Evolutionary conservation across 2,888 invertebrate genomes (phyloP).

Genomic region (Eubasilissa splendida): DNA sequence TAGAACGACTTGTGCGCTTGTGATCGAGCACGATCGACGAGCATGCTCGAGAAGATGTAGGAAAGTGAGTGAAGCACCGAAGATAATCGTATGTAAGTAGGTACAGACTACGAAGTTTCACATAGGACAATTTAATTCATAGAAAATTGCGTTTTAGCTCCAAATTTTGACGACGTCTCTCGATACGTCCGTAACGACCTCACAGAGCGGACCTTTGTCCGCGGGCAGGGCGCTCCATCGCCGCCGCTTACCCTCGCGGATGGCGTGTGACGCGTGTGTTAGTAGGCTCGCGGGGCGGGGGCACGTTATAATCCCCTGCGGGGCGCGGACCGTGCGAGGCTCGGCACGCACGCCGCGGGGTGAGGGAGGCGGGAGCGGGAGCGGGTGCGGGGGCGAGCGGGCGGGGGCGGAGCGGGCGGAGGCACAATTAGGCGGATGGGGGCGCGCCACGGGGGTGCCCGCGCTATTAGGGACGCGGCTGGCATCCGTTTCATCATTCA

Average conservation of each 20-base stretch:
- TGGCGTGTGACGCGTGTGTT: conserved; percentile 6
- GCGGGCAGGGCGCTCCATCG: neutral
- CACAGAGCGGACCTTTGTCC: too few species aligned
- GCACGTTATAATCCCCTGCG: conserved; percentile 60
- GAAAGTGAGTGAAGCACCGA: too few species aligned
- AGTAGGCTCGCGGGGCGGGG: neutral
- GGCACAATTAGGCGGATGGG: conserved; percentile 29
- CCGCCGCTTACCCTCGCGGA: conserved; percentile 3
- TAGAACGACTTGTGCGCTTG: too few species aligned
- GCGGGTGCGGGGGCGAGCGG: conserved; percentile 30
- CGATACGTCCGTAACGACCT: too few species aligned
- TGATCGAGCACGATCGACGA: too few species aligned
- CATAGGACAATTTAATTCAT: too few species aligned
- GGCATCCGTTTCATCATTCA: neutral
- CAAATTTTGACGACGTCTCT: too few species aligned
- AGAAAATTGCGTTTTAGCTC: too few species aligned
- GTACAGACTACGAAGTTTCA: too few species aligned
- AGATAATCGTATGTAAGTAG: too few species aligned
- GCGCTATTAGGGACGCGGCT: conserved; percentile 34
- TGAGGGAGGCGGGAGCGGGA: conserved; percentile 57
- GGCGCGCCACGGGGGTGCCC: conserved; percentile 32
- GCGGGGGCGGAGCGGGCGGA: conserved; percentile 16
- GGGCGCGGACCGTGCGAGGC: conserved; percentile 60
- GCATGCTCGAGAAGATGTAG: too few species aligned
- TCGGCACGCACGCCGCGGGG: conserved; percentile 61